A percentile compares a stretch with the other conserved stretches of the same genome.
phyloP scores from a whole-genome alignment of 2,113 vertebrate genomes.

The Dipodomys spectabilis region DNA sequence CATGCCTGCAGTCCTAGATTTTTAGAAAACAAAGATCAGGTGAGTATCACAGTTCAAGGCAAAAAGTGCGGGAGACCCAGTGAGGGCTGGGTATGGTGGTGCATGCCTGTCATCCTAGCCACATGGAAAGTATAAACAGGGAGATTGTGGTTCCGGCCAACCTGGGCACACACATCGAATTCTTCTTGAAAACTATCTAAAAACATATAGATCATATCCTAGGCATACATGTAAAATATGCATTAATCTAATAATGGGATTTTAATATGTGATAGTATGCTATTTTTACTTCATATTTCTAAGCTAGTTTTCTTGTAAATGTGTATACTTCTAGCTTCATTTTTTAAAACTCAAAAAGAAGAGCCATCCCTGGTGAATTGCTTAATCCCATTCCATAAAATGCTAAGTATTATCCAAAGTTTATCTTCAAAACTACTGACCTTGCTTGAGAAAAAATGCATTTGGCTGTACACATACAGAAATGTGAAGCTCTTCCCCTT shows the following conservation, averaged over 20 bases:
- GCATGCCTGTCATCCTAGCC: too few species aligned
- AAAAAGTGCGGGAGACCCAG: too few species aligned
- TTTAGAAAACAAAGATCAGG: too few species aligned
- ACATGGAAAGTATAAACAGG: too few species aligned
- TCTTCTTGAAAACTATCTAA: too few species aligned
- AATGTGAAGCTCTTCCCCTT: constrained; percentile 69
- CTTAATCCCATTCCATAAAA: constrained; percentile 15
- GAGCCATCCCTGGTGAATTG: constrained; percentile 23
- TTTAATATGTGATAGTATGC: not conserved
- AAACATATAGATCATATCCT: not conserved
- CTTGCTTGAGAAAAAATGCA: constrained; percentile 28
- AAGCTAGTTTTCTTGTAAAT: constrained; percentile 4
- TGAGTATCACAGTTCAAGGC: too few species aligned
- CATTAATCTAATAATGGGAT: not conserved
- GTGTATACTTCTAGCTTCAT: not conserved
- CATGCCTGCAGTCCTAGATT: too few species aligned
- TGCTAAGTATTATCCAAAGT: not conserved
- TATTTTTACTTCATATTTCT: constrained; percentile 2
- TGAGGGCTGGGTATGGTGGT: too few species aligned
- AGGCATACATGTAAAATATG: not conserved
- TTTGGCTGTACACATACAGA: constrained; percentile 60
- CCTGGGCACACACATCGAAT: too few species aligned
- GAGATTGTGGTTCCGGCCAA: too few species aligned
- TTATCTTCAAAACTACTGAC: constrained; percentile 10
- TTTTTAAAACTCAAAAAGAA: not conserved